Percentiles rank a stretch among this genome's conserved stretches.
Evolutionary conservation across 1,140 invertebrate genomes (phyloP).

Genomic region (Tetragonula clypearis): DNA sequence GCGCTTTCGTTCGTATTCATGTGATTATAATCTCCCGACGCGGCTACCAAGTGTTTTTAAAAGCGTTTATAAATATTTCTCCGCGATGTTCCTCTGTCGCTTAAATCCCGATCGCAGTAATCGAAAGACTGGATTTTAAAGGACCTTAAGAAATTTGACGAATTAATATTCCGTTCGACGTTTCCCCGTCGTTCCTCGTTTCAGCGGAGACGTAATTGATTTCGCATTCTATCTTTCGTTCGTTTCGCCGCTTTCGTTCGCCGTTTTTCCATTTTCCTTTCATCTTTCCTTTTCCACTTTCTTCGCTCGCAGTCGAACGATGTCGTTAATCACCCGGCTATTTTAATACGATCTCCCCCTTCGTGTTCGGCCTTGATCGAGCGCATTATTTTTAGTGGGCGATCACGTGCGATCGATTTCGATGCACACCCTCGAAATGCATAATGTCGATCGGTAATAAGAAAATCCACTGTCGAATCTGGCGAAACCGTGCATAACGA

Average conservation of each 20-base stretch:
- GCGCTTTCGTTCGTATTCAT: not conserved
- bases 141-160: not conserved
- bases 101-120: not conserved
- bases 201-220: slow-evolving; percentile 16
- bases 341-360: slow-evolving; percentile 62
- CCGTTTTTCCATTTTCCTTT: not conserved
- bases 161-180: not conserved
- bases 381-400: slow-evolving; percentile 61
- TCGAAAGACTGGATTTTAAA: not conserved
- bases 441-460: slow-evolving; percentile 57
- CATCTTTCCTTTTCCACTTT: not conserved
- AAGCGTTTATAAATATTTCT: not conserved
- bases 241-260: not conserved
- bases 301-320: slow-evolving; percentile 21
- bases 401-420: slow-evolving; percentile 56
- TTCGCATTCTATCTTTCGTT: slow-evolving; percentile 20
- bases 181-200: not conserved
- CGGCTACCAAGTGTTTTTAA: not conserved
- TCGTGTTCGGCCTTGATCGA: slow-evolving; percentile 47
- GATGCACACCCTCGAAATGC: slow-evolving; percentile 55
- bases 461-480: slow-evolving; percentile 28
- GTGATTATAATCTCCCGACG: not conserved
- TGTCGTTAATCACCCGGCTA: slow-evolving; percentile 65
- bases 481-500: not conserved
- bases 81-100: no score